phyloP scores from a whole-genome alignment of 2,113 vertebrate genomes.

The Alethe diademata region DNA sequence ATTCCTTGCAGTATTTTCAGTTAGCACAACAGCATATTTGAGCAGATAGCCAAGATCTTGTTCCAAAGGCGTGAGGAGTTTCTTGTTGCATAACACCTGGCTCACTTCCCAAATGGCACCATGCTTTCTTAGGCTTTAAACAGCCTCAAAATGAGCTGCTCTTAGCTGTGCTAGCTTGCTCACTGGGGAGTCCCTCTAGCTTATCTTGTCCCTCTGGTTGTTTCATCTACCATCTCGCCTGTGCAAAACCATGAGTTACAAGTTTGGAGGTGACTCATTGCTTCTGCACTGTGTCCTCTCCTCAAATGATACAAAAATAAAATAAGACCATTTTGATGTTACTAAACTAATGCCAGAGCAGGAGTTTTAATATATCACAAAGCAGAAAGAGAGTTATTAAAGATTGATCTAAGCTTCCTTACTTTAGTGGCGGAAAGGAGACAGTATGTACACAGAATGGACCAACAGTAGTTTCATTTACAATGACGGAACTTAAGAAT shows the following conservation, averaged over 20 bases:
- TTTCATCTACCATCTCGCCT: background rate
- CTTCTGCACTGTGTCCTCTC: background rate
- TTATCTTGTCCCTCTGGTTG: background rate
- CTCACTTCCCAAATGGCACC: constrained; percentile 12
- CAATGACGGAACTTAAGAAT: background rate
- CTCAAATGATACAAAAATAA: background rate
- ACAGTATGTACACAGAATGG: background rate
- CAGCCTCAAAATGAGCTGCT: background rate
- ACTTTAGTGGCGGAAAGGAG: background rate
- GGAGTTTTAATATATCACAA: background rate
- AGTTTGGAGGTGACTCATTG: constrained; percentile 22
- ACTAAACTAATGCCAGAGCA: background rate
- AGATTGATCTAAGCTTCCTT: constrained; percentile 28
- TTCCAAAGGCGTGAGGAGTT: constrained; percentile 1
- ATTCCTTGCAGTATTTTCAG: background rate
- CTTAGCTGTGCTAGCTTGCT: background rate
- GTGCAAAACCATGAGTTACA: background rate
- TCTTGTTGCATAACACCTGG: constrained; percentile 39
- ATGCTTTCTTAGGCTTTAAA: constrained; percentile 43
- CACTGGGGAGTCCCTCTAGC: background rate
- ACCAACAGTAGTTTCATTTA: background rate
- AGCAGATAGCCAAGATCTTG: constrained; percentile 1
- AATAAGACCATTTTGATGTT: background rate
- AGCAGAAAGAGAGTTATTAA: constrained; percentile 19
- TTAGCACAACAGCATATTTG: background rate